Evolutionary conservation across 2,113 vertebrate species (phyloP).

Genomic region (Dermatemys mawii): DNA sequence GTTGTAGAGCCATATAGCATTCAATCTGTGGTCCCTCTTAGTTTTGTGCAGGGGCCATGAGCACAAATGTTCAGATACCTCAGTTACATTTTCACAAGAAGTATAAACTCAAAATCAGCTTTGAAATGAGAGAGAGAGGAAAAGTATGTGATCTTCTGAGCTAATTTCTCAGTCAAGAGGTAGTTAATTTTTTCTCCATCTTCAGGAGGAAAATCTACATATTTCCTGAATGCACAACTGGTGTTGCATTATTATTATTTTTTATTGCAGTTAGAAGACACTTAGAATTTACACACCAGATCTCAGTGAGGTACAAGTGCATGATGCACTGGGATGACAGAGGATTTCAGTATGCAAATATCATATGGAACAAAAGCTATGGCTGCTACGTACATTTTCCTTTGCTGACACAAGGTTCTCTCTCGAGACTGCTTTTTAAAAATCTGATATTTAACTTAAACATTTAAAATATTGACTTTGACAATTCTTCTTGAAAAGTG

Average conservation of each 20-base stretch:
- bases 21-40: background rate
- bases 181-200: background rate
- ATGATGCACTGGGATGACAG: background rate
- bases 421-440: background rate
- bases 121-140: background rate
- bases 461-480: background rate
- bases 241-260: background rate
- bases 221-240: background rate
- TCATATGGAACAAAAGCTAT: background rate
- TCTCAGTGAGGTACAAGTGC: rapidly evolving
- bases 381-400: background rate
- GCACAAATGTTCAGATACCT: background rate
- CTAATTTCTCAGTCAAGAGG: background rate
- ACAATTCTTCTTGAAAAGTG: background rate
- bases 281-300: rapidly evolving
- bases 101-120: background rate
- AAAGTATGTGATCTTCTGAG: background rate
- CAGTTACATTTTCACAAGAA: background rate
- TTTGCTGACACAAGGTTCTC: background rate
- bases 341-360: background rate
- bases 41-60: background rate
- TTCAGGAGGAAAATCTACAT: background rate
- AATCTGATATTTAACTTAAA: background rate
- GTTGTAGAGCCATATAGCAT: rapidly evolving
- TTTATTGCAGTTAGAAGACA: background rate